Percentiles rank a stretch among this genome's conserved stretches.
Evolutionary conservation across 2,797 vertebrate species (phyloP).

Genomic region (Todus mexicanus): DNA sequence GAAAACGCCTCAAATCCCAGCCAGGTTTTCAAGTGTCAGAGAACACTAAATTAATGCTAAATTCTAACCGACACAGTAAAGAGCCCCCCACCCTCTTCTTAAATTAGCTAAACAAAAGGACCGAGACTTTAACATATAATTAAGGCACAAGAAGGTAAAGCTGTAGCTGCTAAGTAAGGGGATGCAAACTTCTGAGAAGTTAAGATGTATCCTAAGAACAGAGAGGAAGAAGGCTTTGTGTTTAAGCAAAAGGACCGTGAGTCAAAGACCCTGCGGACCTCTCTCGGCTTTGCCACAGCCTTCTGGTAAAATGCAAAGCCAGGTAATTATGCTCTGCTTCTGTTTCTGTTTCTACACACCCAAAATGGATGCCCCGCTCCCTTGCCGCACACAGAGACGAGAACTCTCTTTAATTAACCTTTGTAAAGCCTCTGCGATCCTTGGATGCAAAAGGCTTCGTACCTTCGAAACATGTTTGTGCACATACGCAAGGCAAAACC

Average conservation of each 20-base stretch:
- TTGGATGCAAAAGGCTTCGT: slow-evolving; percentile 6
- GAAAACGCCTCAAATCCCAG: slow-evolving; percentile 47
- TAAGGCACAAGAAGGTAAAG: slow-evolving; percentile 29
- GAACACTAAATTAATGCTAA: slow-evolving; percentile 56
- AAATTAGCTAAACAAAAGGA: slow-evolving; percentile 54
- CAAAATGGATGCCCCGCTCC: neutral
- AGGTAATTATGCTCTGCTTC: slow-evolving; percentile 7
- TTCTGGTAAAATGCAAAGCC: neutral
- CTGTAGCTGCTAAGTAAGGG: neutral
- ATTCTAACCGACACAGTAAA: slow-evolving; percentile 39
- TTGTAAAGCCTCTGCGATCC: neutral
- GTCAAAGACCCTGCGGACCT: neutral
- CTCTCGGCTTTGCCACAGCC: neutral
- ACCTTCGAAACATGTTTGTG: neutral
- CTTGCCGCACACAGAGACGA: slow-evolving; percentile 19
- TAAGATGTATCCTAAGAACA: neutral
- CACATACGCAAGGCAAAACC: neutral
- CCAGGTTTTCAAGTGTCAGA: slow-evolving; percentile 66
- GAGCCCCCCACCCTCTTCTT: slow-evolving; percentile 33
- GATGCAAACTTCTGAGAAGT: neutral
- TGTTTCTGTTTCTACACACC: slow-evolving; percentile 23
- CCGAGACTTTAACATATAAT: slow-evolving; percentile 21
- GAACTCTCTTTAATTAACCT: slow-evolving; percentile 52
- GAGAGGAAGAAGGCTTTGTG: neutral
- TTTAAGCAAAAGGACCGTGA: neutral